phyloP scores from a whole-genome alignment of 2,113 vertebrate genomes.

The Oenanthe oenanthe region DNA sequence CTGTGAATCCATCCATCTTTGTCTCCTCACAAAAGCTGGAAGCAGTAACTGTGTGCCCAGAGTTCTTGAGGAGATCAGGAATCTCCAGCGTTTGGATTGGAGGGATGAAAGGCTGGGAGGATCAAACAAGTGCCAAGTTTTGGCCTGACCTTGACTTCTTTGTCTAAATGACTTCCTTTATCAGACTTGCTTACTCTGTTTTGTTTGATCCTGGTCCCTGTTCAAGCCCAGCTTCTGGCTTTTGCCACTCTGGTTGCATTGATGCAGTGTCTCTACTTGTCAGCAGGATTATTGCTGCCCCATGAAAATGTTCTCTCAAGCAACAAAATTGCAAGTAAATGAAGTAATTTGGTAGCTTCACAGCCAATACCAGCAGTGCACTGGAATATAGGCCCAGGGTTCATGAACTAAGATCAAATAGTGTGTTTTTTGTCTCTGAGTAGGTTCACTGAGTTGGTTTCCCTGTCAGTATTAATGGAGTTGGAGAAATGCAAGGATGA shows the following conservation, averaged over 20 bases:
- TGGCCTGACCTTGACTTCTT: neutral
- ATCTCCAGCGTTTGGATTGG: neutral
- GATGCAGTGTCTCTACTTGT: neutral
- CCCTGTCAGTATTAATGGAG: neutral
- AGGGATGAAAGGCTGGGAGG: neutral
- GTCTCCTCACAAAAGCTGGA: neutral
- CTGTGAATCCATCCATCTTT: rapidly evolving
- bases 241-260: rapidly evolving
- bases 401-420: neutral
- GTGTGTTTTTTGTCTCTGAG: neutral
- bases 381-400: neutral
- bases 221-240: neutral
- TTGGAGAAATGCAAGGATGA: neutral
- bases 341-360: neutral
- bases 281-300: neutral
- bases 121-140: neutral
- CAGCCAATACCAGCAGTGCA: neutral
- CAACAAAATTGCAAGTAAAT: neutral
- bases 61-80: neutral
- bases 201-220: neutral
- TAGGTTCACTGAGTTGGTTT: neutral
- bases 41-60: neutral
- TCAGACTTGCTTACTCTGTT: neutral
- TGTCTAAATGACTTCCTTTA: neutral
- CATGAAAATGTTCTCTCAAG: neutral